phyloP scores from a whole-genome alignment of 2,113 vertebrate genomes.

The Nycticebus coucang region DNA sequence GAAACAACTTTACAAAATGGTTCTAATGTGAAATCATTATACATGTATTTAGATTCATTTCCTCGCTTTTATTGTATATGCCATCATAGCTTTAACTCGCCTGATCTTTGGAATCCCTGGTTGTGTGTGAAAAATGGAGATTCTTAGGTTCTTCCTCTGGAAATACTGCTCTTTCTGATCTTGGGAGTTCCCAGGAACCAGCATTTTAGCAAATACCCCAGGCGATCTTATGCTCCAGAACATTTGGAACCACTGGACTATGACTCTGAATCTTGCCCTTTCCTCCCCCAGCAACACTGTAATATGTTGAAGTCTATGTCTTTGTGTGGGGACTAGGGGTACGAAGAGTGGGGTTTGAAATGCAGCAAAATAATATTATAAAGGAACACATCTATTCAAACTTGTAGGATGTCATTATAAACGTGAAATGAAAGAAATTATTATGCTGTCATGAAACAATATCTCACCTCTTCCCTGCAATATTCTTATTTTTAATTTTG shows the following conservation, averaged over 20 bases:
- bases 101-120: not conserved
- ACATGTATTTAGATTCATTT: not conserved
- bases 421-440: not conserved
- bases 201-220: not conserved
- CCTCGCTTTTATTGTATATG: not conserved
- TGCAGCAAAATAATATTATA: not conserved
- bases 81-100: not conserved
- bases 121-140: not conserved
- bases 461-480: not conserved
- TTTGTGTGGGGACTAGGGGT: not conserved
- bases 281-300: not conserved
- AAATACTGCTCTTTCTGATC: not conserved
- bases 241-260: conserved; percentile 10
- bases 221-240: not conserved
- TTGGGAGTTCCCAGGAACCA: not conserved
- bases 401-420: not conserved
- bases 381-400: not conserved
- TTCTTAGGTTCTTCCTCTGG: not conserved
- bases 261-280: not conserved
- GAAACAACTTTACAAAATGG: not conserved
- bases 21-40: not conserved
- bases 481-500: conserved; percentile 33
- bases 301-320: not conserved
- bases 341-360: not conserved
- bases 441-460: not conserved